Conservation (phyloP, 2,888 invertebrate genomes). For the Apamea epomidion region DNA sequence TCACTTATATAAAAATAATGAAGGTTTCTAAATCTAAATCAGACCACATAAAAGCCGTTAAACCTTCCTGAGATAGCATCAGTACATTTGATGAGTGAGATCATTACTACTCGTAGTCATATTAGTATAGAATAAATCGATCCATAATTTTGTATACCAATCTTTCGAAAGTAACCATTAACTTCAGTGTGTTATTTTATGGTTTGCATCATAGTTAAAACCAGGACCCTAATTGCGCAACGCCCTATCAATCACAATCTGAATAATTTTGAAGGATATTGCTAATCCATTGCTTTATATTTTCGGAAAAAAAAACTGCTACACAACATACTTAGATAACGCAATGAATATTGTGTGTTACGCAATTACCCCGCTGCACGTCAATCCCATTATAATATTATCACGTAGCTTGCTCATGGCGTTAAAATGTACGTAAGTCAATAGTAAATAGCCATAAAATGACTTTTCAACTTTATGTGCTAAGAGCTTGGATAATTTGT, state of each 20-base stretch:
- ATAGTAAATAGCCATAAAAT: too few species aligned
- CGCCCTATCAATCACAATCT: too few species aligned
- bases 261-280: not conserved
- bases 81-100: not conserved
- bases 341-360: not conserved
- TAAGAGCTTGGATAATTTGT: too few species aligned
- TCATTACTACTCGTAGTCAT: not conserved
- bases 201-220: not conserved
- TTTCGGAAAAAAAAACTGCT: not conserved
- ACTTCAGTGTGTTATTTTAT: not conserved
- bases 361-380: not conserved
- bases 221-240: too few species aligned
- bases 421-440: too few species aligned
- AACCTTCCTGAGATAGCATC: not conserved
- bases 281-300: not conserved
- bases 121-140: not conserved
- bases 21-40: not conserved
- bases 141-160: not conserved
- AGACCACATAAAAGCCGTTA: not conserved
- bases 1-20: not conserved
- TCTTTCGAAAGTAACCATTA: not conserved
- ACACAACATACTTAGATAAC: not conserved
- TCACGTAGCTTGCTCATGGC: too few species aligned
- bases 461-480: too few species aligned
- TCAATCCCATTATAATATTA: slow-evolving; percentile 3